A percentile compares a stretch with the other conserved stretches of the same genome.
Conservation (phyloP, 2,113 vertebrate species). For the Catharus fuscescens region DNA sequence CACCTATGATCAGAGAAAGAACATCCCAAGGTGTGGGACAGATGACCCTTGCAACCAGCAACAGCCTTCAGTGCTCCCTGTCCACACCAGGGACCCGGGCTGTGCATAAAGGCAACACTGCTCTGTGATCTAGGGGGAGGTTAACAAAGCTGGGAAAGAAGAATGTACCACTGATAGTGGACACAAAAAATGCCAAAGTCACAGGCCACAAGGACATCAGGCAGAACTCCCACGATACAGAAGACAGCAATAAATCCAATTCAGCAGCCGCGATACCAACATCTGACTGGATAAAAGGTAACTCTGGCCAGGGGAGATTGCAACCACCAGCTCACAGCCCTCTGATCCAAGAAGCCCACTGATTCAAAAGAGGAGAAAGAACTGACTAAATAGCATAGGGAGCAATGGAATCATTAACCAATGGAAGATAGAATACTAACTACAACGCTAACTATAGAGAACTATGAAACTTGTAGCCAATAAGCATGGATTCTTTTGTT, state of each 20-base stretch:
- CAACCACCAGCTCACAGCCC: not conserved
- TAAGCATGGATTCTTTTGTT: not conserved
- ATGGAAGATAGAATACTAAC: not conserved
- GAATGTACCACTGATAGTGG: not conserved
- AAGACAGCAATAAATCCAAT: not conserved
- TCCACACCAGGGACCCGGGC: not conserved
- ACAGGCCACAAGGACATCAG: not conserved
- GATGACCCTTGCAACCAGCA: not conserved
- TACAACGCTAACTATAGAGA: not conserved
- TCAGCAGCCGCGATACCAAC: too few relatives aligned
- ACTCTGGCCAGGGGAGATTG: accelerated
- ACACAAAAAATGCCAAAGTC: not conserved
- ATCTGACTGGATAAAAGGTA: not conserved
- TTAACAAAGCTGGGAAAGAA: not conserved
- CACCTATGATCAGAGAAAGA: not conserved
- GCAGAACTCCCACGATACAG: not conserved
- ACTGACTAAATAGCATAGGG: not conserved
- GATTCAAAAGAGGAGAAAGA: not conserved
- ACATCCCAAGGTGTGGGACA: too few relatives aligned
- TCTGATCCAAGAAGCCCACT: not conserved
- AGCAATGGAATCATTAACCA: not conserved
- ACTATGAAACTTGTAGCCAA: not conserved
- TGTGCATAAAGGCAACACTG: not conserved
- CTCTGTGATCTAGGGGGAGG: not conserved
- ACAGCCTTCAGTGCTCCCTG: not conserved